Percentiles rank a stretch among this genome's conserved stretches.
Conservation (phyloP, 2,113 vertebrate genomes). For the Menidia beryllina region DNA sequence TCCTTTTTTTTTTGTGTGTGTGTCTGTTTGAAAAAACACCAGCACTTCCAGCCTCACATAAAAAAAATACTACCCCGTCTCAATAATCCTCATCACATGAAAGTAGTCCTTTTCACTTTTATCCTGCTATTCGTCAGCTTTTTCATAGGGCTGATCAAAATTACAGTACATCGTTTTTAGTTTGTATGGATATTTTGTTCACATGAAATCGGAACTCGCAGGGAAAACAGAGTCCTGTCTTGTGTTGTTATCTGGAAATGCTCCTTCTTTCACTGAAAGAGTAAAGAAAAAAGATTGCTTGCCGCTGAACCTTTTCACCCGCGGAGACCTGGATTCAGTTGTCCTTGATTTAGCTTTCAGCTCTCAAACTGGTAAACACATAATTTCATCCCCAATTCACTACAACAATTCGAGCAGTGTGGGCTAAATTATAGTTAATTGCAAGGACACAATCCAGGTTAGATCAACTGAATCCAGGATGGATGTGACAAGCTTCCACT, state of each 20-base stretch:
- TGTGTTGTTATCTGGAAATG: slow-evolving; percentile 29
- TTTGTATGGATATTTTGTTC: slow-evolving; percentile 2
- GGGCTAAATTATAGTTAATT: slow-evolving; percentile 45
- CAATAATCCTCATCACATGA: slow-evolving; percentile 51
- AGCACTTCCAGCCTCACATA: slow-evolving; percentile 16
- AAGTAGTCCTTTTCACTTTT: slow-evolving; percentile 26
- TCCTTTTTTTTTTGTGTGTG: slow-evolving; percentile 9
- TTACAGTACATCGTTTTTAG: slow-evolving; percentile 18
- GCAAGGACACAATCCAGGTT: slow-evolving; percentile 37
- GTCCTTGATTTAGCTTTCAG: slow-evolving; percentile 72
- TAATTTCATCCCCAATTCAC: slow-evolving; percentile 66
- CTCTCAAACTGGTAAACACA: slow-evolving; percentile 50
- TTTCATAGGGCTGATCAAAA: slow-evolving; percentile 26
- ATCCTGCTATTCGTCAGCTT: slow-evolving; percentile 25
- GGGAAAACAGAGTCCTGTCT: neutral
- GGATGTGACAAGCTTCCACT: slow-evolving; percentile 82
- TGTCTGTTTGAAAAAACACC: neutral
- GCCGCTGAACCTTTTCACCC: slow-evolving; percentile 93
- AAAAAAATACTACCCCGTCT: slow-evolving; percentile 45
- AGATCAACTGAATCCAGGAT: slow-evolving; percentile 79
- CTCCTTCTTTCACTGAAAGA: slow-evolving; percentile 51
- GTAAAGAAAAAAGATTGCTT: slow-evolving; percentile 77
- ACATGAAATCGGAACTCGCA: slow-evolving; percentile 4
- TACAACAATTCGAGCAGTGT: slow-evolving; percentile 22
- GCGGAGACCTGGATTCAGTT: slow-evolving; percentile 87